These are phyloP conservation scores for Erethizon dorsatum DNA, from an alignment of 2,797 vertebrate genomes.

Conservation along the genomic window DNA sequence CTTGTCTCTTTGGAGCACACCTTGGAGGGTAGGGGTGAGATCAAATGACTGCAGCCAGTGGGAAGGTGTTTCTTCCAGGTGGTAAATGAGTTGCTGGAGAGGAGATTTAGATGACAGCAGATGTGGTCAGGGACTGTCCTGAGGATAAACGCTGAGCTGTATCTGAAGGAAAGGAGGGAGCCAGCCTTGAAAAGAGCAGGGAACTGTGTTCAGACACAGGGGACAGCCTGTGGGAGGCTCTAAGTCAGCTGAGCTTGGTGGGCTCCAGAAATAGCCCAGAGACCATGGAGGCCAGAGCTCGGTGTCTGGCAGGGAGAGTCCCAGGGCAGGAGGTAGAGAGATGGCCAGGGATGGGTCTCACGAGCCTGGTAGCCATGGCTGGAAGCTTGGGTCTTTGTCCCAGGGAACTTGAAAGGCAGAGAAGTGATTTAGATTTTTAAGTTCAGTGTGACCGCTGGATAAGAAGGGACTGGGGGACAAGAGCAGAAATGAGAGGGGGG, in stretches of 20 bases:
- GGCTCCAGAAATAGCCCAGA: background rate
- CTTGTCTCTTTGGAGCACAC: background rate
- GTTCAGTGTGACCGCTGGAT: background rate
- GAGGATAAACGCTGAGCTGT: background rate
- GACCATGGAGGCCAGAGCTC: background rate
- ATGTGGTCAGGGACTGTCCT: background rate
- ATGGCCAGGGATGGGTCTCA: no score
- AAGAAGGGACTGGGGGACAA: background rate
- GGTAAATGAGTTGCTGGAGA: background rate
- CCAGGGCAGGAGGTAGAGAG: background rate
- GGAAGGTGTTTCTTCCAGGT: background rate
- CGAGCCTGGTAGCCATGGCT: background rate
- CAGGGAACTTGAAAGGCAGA: background rate
- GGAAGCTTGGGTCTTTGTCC: background rate
- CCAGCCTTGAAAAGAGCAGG: background rate
- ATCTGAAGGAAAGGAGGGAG: background rate
- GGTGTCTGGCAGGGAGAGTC: background rate
- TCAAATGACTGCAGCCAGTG: background rate
- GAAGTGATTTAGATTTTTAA: background rate
- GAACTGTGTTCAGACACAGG: background rate
- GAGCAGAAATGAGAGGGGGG: background rate
- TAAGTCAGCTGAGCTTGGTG: background rate
- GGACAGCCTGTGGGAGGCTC: background rate
- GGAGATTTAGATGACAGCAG: background rate
- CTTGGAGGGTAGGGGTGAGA: background rate